phyloP scores from a whole-genome alignment of 2,113 vertebrate species.

The Istiophorus platypterus region DNA sequence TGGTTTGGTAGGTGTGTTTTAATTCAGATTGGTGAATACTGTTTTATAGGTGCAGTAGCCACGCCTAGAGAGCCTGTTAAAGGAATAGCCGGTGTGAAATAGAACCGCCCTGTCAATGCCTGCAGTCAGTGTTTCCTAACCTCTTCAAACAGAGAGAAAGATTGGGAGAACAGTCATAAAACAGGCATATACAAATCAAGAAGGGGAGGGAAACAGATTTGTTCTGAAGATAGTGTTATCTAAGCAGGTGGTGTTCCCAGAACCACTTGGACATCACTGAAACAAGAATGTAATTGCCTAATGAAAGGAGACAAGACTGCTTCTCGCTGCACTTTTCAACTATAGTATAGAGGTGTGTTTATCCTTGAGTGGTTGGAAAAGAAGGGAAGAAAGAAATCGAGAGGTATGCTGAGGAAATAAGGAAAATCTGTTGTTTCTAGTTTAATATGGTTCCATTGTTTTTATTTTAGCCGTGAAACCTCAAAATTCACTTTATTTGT shows the following conservation, averaged over 20 bases:
- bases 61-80: constrained; percentile 3
- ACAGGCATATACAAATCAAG: constrained; percentile 52
- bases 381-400: neutral
- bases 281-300: constrained; percentile 72
- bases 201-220: constrained; percentile 63
- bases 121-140: constrained; percentile 50
- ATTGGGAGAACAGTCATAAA: constrained; percentile 50
- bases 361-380: constrained; percentile 27
- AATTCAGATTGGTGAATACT: neutral
- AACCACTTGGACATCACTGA: constrained; percentile 69
- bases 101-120: constrained; percentile 28
- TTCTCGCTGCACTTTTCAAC: constrained; percentile 65
- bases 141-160: constrained; percentile 45
- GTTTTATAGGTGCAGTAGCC: constrained; percentile 2
- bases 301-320: constrained; percentile 77
- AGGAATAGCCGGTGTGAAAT: constrained; percentile 38
- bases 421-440: neutral
- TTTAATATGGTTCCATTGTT: neutral
- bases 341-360: constrained; percentile 38
- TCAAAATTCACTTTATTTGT: neutral
- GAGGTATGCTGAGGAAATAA: neutral
- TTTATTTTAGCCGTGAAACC: neutral
- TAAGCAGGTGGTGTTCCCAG: constrained; percentile 72
- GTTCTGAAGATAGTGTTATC: constrained; percentile 69
- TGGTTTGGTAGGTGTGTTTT: constrained; percentile 2